These are phyloP conservation scores for Subanguina moxae DNA, from an alignment of 1,140 invertebrate genomes.

Conservation along the genomic window DNA sequence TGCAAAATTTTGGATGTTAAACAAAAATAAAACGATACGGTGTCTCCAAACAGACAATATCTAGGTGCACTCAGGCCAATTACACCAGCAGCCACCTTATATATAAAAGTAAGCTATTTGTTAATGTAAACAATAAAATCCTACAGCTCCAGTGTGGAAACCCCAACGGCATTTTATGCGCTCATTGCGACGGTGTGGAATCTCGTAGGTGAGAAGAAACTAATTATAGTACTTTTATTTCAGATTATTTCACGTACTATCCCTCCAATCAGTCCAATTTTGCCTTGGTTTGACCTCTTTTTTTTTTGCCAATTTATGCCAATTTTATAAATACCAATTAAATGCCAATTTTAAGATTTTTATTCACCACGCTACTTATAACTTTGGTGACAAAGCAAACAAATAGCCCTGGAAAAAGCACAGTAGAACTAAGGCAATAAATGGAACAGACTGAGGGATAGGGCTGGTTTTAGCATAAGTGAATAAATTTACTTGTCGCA, in stretches of 20 bases:
- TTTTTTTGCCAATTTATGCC: too few relatives aligned
- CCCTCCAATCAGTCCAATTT: too few relatives aligned
- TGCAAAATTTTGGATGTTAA: neutral
- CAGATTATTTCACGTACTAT: too few relatives aligned
- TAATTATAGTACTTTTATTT: too few relatives aligned
- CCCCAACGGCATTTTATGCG: conserved; percentile 54
- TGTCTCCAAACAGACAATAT: conserved; percentile 76
- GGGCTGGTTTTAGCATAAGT: neutral
- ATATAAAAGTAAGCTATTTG: neutral
- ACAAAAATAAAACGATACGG: conserved; percentile 66
- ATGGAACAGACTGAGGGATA: neutral
- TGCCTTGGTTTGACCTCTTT: too few relatives aligned
- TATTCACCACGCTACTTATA: conserved; percentile 1
- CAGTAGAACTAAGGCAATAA: neutral
- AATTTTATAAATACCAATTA: too few relatives aligned
- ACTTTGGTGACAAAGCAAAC: neutral
- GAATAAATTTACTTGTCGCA: conserved; percentile 42
- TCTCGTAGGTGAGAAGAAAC: conserved; percentile 46
- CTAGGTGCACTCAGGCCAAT: conserved; percentile 61
- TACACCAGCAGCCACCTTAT: conserved; percentile 47
- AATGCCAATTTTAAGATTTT: conserved; percentile 9
- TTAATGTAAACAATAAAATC: neutral
- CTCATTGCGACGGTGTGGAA: conserved; percentile 45
- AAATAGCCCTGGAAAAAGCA: too few relatives aligned
- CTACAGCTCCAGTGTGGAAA: conserved; percentile 57